A percentile compares a stretch with the other conserved stretches of the same genome.
These are phyloP conservation scores for Passer montanus DNA, from an alignment of 2,113 vertebrate genomes.

Conservation along the genomic window DNA sequence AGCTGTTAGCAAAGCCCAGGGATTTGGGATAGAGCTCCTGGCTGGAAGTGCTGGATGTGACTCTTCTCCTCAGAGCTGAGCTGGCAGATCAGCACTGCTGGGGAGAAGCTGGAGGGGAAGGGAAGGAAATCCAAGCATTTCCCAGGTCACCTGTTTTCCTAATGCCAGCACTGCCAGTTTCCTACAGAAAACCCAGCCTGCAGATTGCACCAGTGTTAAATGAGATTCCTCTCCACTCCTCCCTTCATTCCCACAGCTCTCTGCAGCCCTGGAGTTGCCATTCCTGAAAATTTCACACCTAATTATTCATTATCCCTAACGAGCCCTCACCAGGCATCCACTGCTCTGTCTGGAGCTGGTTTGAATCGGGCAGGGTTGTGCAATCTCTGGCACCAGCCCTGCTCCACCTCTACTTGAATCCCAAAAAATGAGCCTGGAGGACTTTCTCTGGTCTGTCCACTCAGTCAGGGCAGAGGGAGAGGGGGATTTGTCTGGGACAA, in stretches of 20 bases:
- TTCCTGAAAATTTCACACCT: background rate
- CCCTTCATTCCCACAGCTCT: background rate
- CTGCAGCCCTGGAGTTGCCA: background rate
- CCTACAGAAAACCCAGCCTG: accelerated
- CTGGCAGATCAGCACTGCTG: background rate
- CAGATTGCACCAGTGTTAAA: background rate
- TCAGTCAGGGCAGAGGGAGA: background rate
- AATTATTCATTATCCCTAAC: background rate
- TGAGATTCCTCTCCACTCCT: background rate
- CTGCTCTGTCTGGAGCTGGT: background rate
- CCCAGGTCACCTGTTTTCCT: background rate
- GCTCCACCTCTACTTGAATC: background rate
- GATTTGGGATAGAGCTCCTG: constrained; percentile 15
- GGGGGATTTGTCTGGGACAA: background rate
- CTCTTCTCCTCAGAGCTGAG: background rate
- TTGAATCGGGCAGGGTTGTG: background rate
- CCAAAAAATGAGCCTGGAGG: background rate
- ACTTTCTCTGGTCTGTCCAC: background rate
- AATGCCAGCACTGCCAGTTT: background rate
- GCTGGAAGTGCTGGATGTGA: constrained; percentile 9
- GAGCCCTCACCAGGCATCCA: background rate
- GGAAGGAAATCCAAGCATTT: background rate
- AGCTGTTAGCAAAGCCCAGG: background rate
- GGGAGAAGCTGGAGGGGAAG: background rate
- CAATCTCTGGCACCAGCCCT: background rate